Evolutionary conservation across 2,113 vertebrate species (phyloP).

Genomic region (Centropus bengalensis): DNA sequence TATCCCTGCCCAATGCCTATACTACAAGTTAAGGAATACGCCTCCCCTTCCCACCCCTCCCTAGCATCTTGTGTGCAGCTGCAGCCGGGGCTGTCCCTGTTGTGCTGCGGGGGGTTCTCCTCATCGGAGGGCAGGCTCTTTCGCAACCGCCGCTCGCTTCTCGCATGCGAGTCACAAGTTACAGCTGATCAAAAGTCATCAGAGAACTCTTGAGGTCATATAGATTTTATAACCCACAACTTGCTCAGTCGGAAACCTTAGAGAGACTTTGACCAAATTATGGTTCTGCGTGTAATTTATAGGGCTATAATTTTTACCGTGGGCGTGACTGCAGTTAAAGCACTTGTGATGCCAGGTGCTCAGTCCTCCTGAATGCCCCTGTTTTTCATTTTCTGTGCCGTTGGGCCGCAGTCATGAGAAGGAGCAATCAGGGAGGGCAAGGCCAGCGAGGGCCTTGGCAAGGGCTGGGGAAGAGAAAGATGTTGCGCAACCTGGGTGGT

Average conservation of each 20-base stretch:
- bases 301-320: slow-evolving; percentile 48
- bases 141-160: not conserved
- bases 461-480: not conserved
- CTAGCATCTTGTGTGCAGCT: not conserved
- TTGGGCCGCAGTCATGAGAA: not conserved
- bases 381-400: not conserved
- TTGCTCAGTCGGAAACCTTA: not conserved
- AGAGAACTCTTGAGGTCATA: not conserved
- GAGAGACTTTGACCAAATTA: slow-evolving; percentile 48
- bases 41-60: not conserved
- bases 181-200: not conserved
- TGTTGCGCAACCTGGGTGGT: not conserved
- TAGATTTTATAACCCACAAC: slow-evolving; percentile 10
- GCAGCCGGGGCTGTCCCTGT: accelerated
- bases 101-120: not conserved
- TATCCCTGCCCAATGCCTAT: not conserved
- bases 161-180: not conserved
- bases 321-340: not conserved
- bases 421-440: not conserved
- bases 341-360: not conserved
- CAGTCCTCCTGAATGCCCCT: not conserved
- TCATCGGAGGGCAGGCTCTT: not conserved
- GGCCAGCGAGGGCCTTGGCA: not conserved
- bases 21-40: not conserved
- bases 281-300: slow-evolving; percentile 4